Base-by-base conservation (phyloP, 2,113 vertebrate genomes). In the Atlantisia rogersi region DNA sequence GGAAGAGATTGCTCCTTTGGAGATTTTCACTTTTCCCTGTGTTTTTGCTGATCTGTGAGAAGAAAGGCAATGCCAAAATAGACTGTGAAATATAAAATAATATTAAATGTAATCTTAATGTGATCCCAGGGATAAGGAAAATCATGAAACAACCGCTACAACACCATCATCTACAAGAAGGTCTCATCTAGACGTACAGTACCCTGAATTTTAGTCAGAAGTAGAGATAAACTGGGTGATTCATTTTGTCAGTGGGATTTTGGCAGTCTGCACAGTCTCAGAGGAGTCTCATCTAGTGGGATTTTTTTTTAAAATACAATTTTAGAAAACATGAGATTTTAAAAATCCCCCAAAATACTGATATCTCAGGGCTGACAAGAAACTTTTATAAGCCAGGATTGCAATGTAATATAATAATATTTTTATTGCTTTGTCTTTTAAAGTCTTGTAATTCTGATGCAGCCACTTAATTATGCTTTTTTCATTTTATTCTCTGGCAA, bases 181-280 rank as follows among this genome's bases (percentile, higher is more conserved):
- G 5, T 79, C 58, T 93, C 62, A 69, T 75, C 48, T 92, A 81
- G 39, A 46, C 44, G 9, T 74, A 56, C 46, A 39, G 48, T 77
- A 55, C 20, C 29, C 58, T 84, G 58, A 92, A 79, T 93, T 86
- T 78, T 76, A 82, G 56, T 60, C 64, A 94, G 53, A 96, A 92
- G 64, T 29, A 86, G 48, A 71, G 32, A 80, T 29, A 92, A 93
- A 55, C 46, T 39, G 21, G 5, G 24, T 91, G 92, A 94, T 94
- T 92, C 71, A 81, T 88, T 87, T 82, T 88, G 56, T 75, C 68
- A 80, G 0, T 80, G 71, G 88, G 82, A 93, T 92, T 92, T 88
- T 96, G 86, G 50, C 86, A 93, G 40, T 46, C 77, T 84, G 58
- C 67, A 63, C 15, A 63, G 39, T 84, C 74, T 35, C 81, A 65